Evolutionary conservation across 2,888 invertebrate species (phyloP).

Genomic region (Melanostoma scalare): DNA sequence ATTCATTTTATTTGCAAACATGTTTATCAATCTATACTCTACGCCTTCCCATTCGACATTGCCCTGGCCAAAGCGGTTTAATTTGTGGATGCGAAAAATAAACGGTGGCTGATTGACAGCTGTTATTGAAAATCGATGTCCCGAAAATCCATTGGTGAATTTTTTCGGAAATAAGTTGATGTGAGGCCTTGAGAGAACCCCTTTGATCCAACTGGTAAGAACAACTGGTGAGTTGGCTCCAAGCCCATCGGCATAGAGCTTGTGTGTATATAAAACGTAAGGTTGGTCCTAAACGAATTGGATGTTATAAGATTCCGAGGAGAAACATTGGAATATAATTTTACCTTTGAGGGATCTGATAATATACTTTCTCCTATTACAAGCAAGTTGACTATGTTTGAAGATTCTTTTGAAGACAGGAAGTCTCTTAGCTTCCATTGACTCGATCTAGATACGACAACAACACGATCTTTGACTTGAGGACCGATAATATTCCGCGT

Average conservation of each 20-base stretch:
- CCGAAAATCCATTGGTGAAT: slow-evolving; percentile 87
- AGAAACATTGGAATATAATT: too few relatives aligned
- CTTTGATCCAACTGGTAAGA: slow-evolving; percentile 88
- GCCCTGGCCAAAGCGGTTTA: slow-evolving; percentile 77
- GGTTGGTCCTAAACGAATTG: slow-evolving; percentile 84
- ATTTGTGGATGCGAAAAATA: slow-evolving; percentile 83
- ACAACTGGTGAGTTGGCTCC: slow-evolving; percentile 87
- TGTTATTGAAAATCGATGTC: slow-evolving; percentile 88
- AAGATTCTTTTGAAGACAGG: slow-evolving; percentile 84
- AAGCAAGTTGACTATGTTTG: slow-evolving; percentile 87
- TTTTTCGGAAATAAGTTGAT: slow-evolving; percentile 88
- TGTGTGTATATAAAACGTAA: slow-evolving; percentile 89
- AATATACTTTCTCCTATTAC: slow-evolving; percentile 87
- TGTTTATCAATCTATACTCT: slow-evolving; percentile 86
- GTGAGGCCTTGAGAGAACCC: slow-evolving; percentile 85
- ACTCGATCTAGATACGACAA: slow-evolving; percentile 87
- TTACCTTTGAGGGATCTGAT: slow-evolving; percentile 82
- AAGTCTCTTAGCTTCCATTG: slow-evolving; percentile 90
- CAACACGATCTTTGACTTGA: slow-evolving; percentile 85
- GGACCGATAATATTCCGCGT: slow-evolving; percentile 85
- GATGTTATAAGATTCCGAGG: not conserved
- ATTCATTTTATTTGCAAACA: slow-evolving; percentile 86
- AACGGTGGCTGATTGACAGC: slow-evolving; percentile 89
- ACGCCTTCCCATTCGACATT: slow-evolving; percentile 85
- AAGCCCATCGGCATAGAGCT: slow-evolving; percentile 88